phyloP scores from a whole-genome alignment of 1,140 invertebrate species.

The Periplaneta americana region DNA sequence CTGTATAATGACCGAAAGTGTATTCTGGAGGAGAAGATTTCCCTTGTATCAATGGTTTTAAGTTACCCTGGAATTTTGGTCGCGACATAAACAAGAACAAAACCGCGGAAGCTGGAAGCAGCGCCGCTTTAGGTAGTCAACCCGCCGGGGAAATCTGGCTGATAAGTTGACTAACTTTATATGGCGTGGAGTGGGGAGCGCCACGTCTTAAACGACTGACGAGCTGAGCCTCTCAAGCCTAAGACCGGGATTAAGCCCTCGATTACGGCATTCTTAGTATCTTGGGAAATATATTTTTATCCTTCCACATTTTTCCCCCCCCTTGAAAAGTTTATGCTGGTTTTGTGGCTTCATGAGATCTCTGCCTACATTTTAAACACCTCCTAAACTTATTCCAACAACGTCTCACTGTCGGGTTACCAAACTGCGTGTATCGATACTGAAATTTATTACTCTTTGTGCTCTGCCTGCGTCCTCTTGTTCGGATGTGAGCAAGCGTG shows the following conservation, averaged over 20 bases:
- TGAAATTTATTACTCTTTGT: neutral
- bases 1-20: too few relatives aligned
- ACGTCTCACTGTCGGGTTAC: too few relatives aligned
- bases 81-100: neutral
- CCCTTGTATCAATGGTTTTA: too few relatives aligned
- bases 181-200: too few relatives aligned
- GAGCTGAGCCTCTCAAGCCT: too few relatives aligned
- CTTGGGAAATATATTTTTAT: neutral
- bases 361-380: neutral
- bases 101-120: neutral
- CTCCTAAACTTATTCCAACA: neutral
- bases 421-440: neutral
- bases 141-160: neutral
- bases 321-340: too few relatives aligned
- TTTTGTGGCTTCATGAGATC: too few relatives aligned
- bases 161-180: neutral
- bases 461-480: neutral
- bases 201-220: neutral
- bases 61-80: neutral
- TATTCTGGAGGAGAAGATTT: too few relatives aligned
- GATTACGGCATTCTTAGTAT: neutral
- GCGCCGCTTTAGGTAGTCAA: neutral
- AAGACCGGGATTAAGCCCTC: neutral
- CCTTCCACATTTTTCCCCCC: neutral
- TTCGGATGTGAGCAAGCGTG: too few relatives aligned